Percentiles rank a stretch among this genome's conserved stretches.
Evolutionary conservation across 2,113 vertebrate genomes (phyloP).

Genomic region (Ellobius talpinus): DNA sequence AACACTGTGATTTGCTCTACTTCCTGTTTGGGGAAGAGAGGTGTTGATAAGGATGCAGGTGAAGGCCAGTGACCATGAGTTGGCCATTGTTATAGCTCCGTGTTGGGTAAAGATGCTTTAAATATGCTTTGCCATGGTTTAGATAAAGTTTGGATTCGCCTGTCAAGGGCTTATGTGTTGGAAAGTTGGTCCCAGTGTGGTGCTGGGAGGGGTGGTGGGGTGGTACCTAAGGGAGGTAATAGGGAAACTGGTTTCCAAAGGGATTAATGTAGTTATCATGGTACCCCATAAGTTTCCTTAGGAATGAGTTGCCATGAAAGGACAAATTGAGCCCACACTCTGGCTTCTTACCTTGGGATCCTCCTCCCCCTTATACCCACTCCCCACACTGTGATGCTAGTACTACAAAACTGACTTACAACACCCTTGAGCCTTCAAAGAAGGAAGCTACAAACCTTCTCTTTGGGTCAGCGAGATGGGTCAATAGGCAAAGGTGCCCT

Average conservation of each 20-base stretch:
- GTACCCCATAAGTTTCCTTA: not conserved
- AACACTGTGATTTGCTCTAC: constrained; percentile 15
- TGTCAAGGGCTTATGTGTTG: not conserved
- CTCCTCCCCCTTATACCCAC: not conserved
- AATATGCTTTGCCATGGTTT: not conserved
- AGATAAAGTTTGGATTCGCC: not conserved
- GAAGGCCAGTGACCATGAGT: not conserved
- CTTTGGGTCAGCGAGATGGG: not conserved
- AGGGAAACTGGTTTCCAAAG: not conserved
- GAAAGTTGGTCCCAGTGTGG: not conserved
- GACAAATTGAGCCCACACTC: not conserved
- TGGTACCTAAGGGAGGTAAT: not conserved
- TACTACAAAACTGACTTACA: not conserved
- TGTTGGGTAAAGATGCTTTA: not conserved
- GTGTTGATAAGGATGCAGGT: not conserved
- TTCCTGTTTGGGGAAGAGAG: not conserved
- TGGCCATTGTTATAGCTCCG: not conserved
- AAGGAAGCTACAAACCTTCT: not conserved
- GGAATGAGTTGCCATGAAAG: not conserved
- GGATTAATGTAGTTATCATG: not conserved
- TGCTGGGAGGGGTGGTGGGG: too few species aligned
- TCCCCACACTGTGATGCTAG: not conserved
- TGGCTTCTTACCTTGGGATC: not conserved
- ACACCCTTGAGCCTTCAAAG: not conserved
- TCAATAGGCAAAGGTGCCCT: not conserved